Evolutionary conservation across 2,797 vertebrate species (phyloP).

Genomic region (Chrosomus eos): DNA sequence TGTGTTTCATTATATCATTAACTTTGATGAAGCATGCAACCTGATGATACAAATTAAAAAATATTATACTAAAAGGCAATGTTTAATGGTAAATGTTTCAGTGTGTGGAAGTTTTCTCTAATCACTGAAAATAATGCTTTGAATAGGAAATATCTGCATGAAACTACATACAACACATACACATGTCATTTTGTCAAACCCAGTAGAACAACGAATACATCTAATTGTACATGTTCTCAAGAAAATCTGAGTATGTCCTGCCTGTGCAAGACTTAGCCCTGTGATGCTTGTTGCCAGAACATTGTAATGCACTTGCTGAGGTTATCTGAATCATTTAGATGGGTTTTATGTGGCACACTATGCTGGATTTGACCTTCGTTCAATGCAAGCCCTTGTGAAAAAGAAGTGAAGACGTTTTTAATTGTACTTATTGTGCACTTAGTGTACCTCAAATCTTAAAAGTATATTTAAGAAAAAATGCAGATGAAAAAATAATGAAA

Average conservation of each 20-base stretch:
- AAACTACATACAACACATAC: no score
- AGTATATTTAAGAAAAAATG: no score
- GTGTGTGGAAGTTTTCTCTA: neutral
- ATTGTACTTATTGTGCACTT: no score
- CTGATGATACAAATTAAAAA: slow-evolving; percentile 31
- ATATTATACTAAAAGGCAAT: neutral
- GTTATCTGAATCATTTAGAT: neutral
- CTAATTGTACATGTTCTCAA: neutral
- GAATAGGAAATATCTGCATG: neutral
- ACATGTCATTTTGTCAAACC: neutral
- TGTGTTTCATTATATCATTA: slow-evolving; percentile 11
- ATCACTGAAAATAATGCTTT: slow-evolving; percentile 7
- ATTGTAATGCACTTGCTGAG: neutral
- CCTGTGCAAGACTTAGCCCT: neutral
- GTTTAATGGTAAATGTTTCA: neutral
- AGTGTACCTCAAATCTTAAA: no score
- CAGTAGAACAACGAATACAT: neutral
- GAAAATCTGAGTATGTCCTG: neutral
- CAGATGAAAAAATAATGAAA: no score
- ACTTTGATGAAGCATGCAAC: slow-evolving; percentile 3
- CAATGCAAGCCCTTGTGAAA: no score
- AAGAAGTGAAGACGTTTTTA: no score
- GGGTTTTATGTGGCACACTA: neutral
- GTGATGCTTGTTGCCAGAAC: no score
- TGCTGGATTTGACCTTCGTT: no score